phyloP scores from a whole-genome alignment of 2,888 invertebrate genomes.

The Nymphalis polychloros region DNA sequence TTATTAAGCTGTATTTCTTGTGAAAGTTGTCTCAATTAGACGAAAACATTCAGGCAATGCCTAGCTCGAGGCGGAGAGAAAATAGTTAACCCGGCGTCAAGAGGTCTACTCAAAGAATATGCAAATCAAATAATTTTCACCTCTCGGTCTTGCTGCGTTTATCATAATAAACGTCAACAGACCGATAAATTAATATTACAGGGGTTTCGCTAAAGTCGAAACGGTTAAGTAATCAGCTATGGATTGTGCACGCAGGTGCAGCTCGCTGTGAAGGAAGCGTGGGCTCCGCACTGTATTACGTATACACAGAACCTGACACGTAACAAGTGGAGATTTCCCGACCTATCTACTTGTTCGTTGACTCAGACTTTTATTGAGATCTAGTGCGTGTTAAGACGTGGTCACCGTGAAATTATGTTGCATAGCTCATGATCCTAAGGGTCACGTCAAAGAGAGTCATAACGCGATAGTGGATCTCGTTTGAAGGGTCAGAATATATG shows the following conservation, averaged over 20 bases:
- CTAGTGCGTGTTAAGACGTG: no score
- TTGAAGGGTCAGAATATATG: no score
- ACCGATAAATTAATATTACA: conserved; percentile 26
- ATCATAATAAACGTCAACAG: conserved; percentile 33
- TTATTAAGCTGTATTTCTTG: background rate
- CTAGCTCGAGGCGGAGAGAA: background rate
- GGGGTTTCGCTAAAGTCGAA: background rate
- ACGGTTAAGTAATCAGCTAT: background rate
- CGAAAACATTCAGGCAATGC: conserved; percentile 1
- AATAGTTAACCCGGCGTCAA: conserved; percentile 1
- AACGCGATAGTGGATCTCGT: no score
- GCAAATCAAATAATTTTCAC: conserved; percentile 28
- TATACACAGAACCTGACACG: background rate
- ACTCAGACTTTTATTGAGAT: no score
- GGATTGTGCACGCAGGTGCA: conserved; percentile 11
- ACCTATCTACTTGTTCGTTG: no score
- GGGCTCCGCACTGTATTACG: background rate
- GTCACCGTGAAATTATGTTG: no score
- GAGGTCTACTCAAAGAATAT: conserved; percentile 11
- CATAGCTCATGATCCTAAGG: no score
- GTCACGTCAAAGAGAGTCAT: no score
- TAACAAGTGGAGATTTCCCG: no score
- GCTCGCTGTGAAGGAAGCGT: background rate
- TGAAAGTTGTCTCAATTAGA: background rate
- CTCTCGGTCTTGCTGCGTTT: conserved; percentile 18